Conservation (phyloP, 2,888 invertebrate genomes). For the Ellobium chinense region DNA sequence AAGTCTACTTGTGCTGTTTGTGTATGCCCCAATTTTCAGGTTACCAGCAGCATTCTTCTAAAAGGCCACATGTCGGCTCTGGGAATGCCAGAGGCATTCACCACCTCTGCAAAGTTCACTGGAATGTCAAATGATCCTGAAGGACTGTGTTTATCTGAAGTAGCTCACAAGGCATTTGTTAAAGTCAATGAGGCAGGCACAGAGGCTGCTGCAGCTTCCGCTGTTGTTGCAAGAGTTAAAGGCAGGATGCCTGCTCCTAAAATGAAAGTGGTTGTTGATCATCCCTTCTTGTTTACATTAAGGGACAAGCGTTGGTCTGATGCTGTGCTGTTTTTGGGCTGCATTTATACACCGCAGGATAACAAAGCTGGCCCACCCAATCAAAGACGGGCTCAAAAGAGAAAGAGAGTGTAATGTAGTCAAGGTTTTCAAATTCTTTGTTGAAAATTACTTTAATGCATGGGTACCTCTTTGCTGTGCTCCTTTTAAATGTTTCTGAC, state of each 20-base stretch:
- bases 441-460: too few relatives aligned
- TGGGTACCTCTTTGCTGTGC: too few relatives aligned
- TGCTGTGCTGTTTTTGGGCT: slow-evolving; percentile 13
- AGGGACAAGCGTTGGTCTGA: slow-evolving; percentile 51
- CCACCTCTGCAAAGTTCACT: slow-evolving; percentile 70
- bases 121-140: slow-evolving; percentile 61
- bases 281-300: slow-evolving; percentile 75
- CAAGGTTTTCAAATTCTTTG: too few relatives aligned
- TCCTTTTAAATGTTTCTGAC: too few relatives aligned
- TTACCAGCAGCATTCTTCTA: background rate
- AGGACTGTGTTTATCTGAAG: slow-evolving; percentile 65
- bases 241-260: background rate
- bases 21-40: background rate
- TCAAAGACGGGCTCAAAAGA: too few relatives aligned
- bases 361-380: too few relatives aligned
- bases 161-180: slow-evolving; percentile 75
- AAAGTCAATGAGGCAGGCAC: slow-evolving; percentile 76
- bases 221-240: slow-evolving; percentile 49
- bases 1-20: too few relatives aligned
- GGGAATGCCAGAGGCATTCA: slow-evolving; percentile 71
- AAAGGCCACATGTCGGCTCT: slow-evolving; percentile 51
- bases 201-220: slow-evolving; percentile 76
- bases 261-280: slow-evolving; percentile 54
- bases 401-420: too few relatives aligned
- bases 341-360: background rate